phyloP scores from a whole-genome alignment of 2,797 vertebrate species.

The Iguana delicatissima region DNA sequence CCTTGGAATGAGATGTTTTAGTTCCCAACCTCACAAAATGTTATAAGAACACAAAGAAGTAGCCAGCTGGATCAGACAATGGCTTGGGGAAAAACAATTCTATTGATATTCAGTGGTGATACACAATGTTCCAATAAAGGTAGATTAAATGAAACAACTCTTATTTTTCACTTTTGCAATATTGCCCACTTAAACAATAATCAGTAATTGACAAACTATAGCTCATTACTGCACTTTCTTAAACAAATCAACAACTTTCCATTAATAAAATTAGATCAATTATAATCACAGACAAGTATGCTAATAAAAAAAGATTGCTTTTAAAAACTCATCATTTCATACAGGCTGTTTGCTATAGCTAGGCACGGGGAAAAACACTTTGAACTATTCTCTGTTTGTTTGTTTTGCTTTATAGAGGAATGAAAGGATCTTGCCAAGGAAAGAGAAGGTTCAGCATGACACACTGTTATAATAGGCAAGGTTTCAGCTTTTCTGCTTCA shows the following conservation, averaged over 20 bases:
- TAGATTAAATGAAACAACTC: conserved; percentile 60
- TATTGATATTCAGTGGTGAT: conserved; percentile 42
- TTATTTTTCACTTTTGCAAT: conserved; percentile 44
- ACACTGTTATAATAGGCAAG: neutral
- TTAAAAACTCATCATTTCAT: neutral
- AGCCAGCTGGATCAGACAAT: neutral
- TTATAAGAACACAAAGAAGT: neutral
- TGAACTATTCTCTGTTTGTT: neutral
- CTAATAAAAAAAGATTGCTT: neutral
- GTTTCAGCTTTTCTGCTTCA: neutral
- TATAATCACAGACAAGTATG: conserved; percentile 19
- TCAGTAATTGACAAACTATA: conserved; percentile 38
- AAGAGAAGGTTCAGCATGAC: neutral
- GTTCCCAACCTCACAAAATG: conserved; percentile 11
- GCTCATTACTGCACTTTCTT: conserved; percentile 8
- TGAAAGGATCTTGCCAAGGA: neutral
- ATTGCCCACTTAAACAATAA: conserved; percentile 11
- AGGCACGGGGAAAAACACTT: too few species aligned
- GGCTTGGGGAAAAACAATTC: neutral
- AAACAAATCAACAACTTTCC: neutral
- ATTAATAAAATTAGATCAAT: neutral
- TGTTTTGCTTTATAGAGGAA: neutral
- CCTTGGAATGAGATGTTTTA: conserved; percentile 74
- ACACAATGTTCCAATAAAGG: conserved; percentile 43
- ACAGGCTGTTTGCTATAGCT: neutral